phyloP scores from a whole-genome alignment of 2,113 vertebrate species.

The Hassar affinis region DNA sequence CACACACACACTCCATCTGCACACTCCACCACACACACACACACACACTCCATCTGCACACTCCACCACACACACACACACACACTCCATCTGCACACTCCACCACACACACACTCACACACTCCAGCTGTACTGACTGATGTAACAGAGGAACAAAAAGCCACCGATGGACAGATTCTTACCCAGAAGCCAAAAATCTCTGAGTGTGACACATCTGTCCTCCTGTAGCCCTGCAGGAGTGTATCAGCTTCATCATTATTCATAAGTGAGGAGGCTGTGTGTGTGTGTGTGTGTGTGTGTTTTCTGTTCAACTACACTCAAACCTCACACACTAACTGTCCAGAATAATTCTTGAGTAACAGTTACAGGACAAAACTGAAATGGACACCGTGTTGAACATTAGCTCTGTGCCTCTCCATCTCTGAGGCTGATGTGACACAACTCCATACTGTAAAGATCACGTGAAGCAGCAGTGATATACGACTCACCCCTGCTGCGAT shows the following conservation, averaged over 20 bases:
- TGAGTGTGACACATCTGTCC: not conserved
- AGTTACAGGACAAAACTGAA: not conserved
- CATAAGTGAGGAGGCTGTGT: no score
- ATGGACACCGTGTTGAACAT: not conserved
- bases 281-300: no score
- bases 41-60: not conserved
- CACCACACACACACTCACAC: no score
- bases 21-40: not conserved
- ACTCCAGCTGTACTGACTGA: not conserved
- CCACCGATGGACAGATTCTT: not conserved
- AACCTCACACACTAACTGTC: not conserved
- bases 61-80: conserved; percentile 33
- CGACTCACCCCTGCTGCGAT: no score
- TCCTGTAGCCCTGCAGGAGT: not conserved
- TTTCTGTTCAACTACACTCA: not conserved
- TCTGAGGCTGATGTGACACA: no score
- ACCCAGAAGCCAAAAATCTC: not conserved
- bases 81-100: conserved; percentile 4
- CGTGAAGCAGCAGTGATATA: no score
- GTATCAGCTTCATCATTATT: not conserved
- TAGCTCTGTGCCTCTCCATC: no score
- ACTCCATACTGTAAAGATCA: no score
- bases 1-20: conserved; percentile 36
- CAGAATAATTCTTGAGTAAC: not conserved
- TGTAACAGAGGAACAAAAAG: not conserved